Base-by-base conservation (phyloP, 2,888 invertebrate species). In the Hyles lineata region DNA sequence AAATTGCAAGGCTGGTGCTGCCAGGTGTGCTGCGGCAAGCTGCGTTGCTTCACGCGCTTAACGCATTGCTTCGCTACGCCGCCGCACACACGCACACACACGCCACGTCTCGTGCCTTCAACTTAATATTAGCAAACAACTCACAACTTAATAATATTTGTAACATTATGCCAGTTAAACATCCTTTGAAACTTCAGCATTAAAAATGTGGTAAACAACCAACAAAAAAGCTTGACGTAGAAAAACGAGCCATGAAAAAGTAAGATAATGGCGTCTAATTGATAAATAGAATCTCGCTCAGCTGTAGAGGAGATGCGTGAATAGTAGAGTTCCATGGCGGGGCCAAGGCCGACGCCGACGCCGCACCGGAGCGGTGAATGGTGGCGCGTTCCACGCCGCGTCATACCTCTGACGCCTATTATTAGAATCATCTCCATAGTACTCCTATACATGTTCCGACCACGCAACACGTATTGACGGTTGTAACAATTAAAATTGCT, bases 331-430 rank as follows among this genome's bases (percentile, higher is more conserved):
- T 86, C 86, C 85, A 89, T 87, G 85, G 82, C 78, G 84, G 85
- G 88, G 87, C 87, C 91, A 90, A 92, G 92, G 90, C 85, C 90
- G 86, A 76, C 81, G 83, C 82, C 85, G 83, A 86, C 87, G 85
- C 83, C 83, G 75, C 29, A 78, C 76, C 69, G 77, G 73, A 74
- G 76, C 83, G 79, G 88, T 92, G 92, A 92, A 92, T 92, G 92
- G 87, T 89, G 83, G 87, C 88, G 91, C 92, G 90, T 90, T 87
- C 84, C 84, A 82, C 83, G 71, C 75, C 72, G 72, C 83, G 84
- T 83, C 83, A 84, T 84, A 83, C 78, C 83, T 82, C 86, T 88
- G 87, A 87, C 78, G 79, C 79, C 89, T 92, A 92, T 90, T 90
- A 89, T 87, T 92, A 92, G 90, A 86, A 78, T 75, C 78, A 86